Conservation (phyloP, 2,888 invertebrate species). For the Eupithecia vulgata region DNA sequence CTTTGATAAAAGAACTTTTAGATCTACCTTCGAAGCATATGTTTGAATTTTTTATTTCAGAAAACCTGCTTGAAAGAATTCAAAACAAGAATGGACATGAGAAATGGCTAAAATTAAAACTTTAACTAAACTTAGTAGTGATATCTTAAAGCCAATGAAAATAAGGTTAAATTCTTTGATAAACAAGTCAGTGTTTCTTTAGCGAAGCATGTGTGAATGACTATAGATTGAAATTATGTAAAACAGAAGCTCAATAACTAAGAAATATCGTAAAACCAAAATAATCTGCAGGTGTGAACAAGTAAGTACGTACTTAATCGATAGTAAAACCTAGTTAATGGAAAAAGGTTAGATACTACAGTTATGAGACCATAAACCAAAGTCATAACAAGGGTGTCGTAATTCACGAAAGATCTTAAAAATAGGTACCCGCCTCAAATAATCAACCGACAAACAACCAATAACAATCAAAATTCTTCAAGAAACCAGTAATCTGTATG, state of each 20-base stretch:
- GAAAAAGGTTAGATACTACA: slow-evolving; percentile 16
- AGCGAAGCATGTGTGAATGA: background rate
- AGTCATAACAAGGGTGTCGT: slow-evolving; percentile 14
- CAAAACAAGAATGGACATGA: background rate
- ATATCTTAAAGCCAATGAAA: background rate
- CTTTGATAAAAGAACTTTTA: background rate
- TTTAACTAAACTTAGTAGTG: background rate
- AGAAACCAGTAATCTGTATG: slow-evolving; percentile 8
- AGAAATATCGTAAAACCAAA: slow-evolving; percentile 9
- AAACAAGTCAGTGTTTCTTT: background rate
- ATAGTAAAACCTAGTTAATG: slow-evolving; percentile 18
- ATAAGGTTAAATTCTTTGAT: background rate
- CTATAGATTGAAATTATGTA: slow-evolving; percentile 3
- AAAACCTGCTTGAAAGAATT: background rate
- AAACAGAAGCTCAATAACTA: background rate
- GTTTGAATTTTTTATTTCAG: background rate
- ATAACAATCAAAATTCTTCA: slow-evolving; percentile 20
- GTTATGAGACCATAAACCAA: background rate
- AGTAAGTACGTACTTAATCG: slow-evolving; percentile 9
- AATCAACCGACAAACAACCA: slow-evolving; percentile 9
- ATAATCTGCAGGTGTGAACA: slow-evolving; percentile 29
- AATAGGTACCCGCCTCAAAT: slow-evolving; percentile 1
- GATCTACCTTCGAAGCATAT: background rate
- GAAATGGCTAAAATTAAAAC: background rate
- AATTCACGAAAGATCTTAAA: slow-evolving; percentile 14